Percentiles rank a stretch among this genome's conserved stretches.
Evolutionary conservation across 2,797 vertebrate genomes (phyloP).

Genomic region (Peromyscus eremicus): DNA sequence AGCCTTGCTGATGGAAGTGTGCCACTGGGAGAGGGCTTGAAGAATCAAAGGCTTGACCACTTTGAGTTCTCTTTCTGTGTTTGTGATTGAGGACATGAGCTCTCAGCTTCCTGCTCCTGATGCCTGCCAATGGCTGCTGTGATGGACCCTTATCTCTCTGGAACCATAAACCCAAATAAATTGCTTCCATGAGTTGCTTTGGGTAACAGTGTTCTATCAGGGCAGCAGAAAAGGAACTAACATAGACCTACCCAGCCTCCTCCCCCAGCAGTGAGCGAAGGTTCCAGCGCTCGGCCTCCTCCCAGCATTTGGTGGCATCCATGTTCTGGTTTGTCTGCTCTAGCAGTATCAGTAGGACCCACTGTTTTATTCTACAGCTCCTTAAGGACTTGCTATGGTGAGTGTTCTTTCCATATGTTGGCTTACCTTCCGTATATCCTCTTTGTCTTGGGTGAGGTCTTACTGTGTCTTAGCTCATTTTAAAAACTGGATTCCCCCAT

Average conservation of each 20-base stretch:
- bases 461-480: neutral
- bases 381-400: neutral
- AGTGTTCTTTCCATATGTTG: too few relatives aligned
- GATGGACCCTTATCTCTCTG: neutral
- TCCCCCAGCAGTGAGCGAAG: neutral
- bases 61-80: neutral
- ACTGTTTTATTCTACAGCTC: neutral
- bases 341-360: fast-evolving
- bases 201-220: neutral
- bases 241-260: neutral
- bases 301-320: neutral
- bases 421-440: neutral
- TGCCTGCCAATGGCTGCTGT: fast-evolving
- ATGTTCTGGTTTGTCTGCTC: neutral
- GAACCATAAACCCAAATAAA: neutral
- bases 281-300: neutral
- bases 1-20: neutral
- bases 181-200: neutral
- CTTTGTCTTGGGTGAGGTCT: neutral
- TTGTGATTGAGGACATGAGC: neutral
- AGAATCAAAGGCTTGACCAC: neutral
- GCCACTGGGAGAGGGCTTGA: neutral
- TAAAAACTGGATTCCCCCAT: neutral
- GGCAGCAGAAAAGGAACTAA: neutral
- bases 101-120: neutral